Percentiles rank a stretch among this genome's conserved stretches.
phyloP scores from a whole-genome alignment of 2,797 vertebrate species.

The Vireo griseus region DNA sequence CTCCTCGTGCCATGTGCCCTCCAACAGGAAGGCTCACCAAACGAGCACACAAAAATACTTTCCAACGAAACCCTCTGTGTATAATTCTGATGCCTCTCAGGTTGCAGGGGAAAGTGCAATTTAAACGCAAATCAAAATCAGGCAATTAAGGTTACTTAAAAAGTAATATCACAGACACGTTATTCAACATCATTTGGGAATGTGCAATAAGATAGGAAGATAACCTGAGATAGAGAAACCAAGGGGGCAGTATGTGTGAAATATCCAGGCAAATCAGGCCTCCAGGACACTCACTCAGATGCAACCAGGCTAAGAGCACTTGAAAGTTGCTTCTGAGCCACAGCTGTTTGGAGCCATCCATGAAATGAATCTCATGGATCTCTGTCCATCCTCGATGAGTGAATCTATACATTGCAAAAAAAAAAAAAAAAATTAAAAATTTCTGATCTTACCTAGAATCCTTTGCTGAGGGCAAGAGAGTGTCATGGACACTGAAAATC shows the following conservation, averaged over 20 bases:
- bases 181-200: constrained; percentile 17
- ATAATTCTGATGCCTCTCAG: constrained; percentile 31
- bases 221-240: not conserved
- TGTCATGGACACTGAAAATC: fast-evolving
- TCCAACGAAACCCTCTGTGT: not conserved
- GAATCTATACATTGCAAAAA: not conserved
- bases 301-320: not conserved
- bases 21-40: not conserved
- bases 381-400: not conserved
- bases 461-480: not conserved
- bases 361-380: not conserved
- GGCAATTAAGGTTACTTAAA: constrained; percentile 35
- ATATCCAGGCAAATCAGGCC: not conserved
- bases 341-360: not conserved
- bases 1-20: not conserved
- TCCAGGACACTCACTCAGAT: not conserved
- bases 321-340: not conserved
- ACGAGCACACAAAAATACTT: not conserved
- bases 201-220: not conserved
- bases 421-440: not conserved
- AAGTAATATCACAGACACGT: not conserved
- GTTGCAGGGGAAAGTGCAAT: constrained; percentile 25
- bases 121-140: constrained; percentile 37
- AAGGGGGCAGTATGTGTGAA: not conserved
- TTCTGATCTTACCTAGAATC: not conserved